These are phyloP conservation scores for Falcaria lacertinaria DNA, from an alignment of 2,888 invertebrate species.

Conservation along the genomic window DNA sequence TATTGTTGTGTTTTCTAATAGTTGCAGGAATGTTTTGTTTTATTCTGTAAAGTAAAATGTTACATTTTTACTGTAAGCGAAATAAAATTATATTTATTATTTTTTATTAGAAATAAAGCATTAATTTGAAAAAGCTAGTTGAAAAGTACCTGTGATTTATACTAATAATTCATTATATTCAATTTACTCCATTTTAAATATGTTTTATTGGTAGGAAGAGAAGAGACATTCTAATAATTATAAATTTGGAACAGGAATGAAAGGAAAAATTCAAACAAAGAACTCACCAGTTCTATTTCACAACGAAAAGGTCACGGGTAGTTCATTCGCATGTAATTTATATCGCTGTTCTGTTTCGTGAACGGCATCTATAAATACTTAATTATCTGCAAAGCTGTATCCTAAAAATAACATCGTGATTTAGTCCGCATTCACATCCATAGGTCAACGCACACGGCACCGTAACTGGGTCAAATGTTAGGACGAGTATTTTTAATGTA, in stretches of 20 bases:
- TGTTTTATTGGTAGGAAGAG: too few species aligned
- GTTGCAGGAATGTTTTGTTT: neutral
- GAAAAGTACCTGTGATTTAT: too few species aligned
- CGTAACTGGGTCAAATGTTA: slow-evolving; percentile 75
- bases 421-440: slow-evolving; percentile 70
- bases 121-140: too few species aligned
- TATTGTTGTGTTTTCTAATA: neutral
- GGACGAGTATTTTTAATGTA: slow-evolving; percentile 44
- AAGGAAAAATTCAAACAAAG: slow-evolving; percentile 53
- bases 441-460: slow-evolving; percentile 75
- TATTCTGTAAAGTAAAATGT: too few species aligned
- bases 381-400: slow-evolving; percentile 76
- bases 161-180: too few species aligned
- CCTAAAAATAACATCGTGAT: slow-evolving; percentile 74
- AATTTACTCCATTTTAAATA: too few species aligned
- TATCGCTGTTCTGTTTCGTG: slow-evolving; percentile 44
- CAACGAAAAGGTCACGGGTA: slow-evolving; percentile 38
- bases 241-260: neutral
- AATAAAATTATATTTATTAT: too few species aligned
- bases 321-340: slow-evolving; percentile 33
- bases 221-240: too few species aligned
- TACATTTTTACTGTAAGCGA: too few species aligned
- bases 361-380: slow-evolving; percentile 72
- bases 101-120: too few species aligned
- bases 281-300: slow-evolving; percentile 54